Base-by-base conservation (phyloP, 2,888 invertebrate genomes). In the Drosophila seclusa region DNA sequence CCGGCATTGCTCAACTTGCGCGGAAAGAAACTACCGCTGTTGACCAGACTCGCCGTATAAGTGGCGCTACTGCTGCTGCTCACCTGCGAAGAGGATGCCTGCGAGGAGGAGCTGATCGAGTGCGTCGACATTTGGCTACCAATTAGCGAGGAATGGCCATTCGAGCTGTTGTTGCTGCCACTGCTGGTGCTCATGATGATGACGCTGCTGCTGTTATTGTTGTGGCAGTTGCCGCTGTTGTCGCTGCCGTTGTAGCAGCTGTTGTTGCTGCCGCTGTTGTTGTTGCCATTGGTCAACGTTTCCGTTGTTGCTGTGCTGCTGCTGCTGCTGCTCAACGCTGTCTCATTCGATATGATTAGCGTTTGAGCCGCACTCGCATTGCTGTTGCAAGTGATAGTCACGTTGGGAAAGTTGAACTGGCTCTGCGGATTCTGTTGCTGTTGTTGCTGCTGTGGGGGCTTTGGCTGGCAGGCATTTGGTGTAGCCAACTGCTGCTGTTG, bases 1-100 rank as follows among this genome's bases (percentile, higher is more conserved):
- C 91, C 91, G 2, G 91, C 88, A 16, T 88, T 91, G 73, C 91
- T 91, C 93, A 94, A 61, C 94, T 95, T 92, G 94, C 95, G 89
- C 93, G 91, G 74, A 94, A 94, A 88, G 72, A 91, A 91, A 7
- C 88, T 84, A 34, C 81, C 83, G 13, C 83, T 83, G 38, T 82
- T 85, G 11, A 82, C 87, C 58, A 88, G 60, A 61, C 84, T 90
- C 32, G 82, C 68, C 8, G 82, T 80, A 48, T 78, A 78, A n/a
- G 78, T 78, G 10, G 73, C 79, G 16, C 72, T 76, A 50, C 78
- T 83, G 55, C 76, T 80, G 40, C 68, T 71, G 36, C 78, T 83
- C 34, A 76, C 36, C 45, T 70, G 82, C 4, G 79, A 72, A 21
- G 57, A 42, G 40, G 55, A 45, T 45, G 45, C 40, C 21, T 76